A percentile compares a stretch with the other conserved stretches of the same genome.
These are phyloP conservation scores for Apogon talboti DNA, from an alignment of 2,797 vertebrate species.

Conservation along the genomic window DNA sequence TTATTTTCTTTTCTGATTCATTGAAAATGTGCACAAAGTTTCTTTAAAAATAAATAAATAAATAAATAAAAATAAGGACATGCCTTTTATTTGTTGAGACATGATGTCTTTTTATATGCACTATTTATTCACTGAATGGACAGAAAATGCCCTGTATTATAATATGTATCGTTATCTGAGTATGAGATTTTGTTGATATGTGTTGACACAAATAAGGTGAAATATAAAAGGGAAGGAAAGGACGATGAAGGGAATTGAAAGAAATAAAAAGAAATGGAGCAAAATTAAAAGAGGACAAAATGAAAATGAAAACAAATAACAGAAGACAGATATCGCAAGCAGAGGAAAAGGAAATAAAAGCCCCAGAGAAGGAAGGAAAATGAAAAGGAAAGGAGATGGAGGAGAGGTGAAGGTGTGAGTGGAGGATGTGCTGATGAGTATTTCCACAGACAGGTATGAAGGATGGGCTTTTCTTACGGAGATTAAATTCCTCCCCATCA, in stretches of 20 bases:
- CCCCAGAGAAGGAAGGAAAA: not conserved
- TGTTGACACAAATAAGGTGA: too few species aligned
- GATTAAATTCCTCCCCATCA: slow-evolving; percentile 46
- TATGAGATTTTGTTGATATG: too few species aligned
- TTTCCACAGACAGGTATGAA: slow-evolving; percentile 57
- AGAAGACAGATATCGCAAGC: not conserved
- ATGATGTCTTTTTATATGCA: too few species aligned
- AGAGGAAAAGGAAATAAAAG: not conserved
- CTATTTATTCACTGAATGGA: too few species aligned
- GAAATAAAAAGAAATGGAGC: not conserved
- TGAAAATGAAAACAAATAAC: too few species aligned
- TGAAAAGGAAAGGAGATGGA: not conserved
- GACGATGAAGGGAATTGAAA: not conserved
- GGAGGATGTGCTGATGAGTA: slow-evolving; percentile 47
- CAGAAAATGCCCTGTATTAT: too few species aligned
- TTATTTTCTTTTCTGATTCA: too few species aligned
- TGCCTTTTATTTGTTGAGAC: too few species aligned
- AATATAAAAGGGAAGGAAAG: not conserved
- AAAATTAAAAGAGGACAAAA: not conserved
- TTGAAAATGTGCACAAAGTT: too few species aligned
- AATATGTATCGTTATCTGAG: too few species aligned
- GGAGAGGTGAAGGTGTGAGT: not conserved
- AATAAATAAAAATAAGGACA: too few species aligned
- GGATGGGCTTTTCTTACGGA: slow-evolving; percentile 48
- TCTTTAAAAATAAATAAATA: too few species aligned